Evolutionary conservation across 2,797 vertebrate genomes (phyloP).

Genomic region (Myioborus miniatus): DNA sequence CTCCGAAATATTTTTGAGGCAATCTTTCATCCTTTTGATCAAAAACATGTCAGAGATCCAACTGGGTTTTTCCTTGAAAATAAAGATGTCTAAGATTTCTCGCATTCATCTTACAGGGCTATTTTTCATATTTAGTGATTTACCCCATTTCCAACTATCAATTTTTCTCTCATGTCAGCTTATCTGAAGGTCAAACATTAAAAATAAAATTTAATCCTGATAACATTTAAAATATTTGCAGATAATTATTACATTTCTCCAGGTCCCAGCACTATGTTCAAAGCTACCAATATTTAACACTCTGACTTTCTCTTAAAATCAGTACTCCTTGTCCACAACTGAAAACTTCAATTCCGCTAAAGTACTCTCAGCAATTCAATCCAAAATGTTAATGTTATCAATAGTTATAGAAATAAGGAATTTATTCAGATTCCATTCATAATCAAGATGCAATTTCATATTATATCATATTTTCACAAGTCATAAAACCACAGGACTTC

Average conservation of each 20-base stretch:
- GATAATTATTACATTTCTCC: not conserved
- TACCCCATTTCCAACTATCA: not conserved
- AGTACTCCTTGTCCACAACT: not conserved
- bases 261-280: not conserved
- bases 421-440: not conserved
- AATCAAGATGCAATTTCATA: not conserved
- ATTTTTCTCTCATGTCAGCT: not conserved
- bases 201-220: not conserved
- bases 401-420: not conserved
- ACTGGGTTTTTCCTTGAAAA: not conserved
- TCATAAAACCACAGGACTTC: not conserved
- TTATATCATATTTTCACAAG: not conserved
- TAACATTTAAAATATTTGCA: not conserved
- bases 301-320: not conserved
- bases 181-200: not conserved
- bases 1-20: not conserved
- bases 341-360: not conserved
- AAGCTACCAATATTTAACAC: not conserved
- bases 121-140: not conserved
- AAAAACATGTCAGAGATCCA: not conserved
- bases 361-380: not conserved
- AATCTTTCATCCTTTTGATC: not conserved
- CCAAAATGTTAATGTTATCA: not conserved
- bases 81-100: not conserved
- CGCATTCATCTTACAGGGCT: not conserved